phyloP scores from a whole-genome alignment of 2,888 invertebrate species.

The Sisyra nigra region DNA sequence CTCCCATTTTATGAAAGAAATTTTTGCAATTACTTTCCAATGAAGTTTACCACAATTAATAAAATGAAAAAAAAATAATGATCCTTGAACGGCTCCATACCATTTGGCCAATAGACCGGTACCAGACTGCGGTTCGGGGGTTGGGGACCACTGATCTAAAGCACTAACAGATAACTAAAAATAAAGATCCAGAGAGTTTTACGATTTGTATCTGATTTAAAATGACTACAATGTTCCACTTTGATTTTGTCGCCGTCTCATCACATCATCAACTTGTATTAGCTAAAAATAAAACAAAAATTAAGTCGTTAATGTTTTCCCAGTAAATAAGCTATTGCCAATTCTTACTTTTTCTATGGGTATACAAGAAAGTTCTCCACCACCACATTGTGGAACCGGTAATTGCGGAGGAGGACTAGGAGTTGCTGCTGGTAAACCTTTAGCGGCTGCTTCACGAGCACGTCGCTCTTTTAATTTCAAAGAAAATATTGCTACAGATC shows the following conservation, averaged over 20 bases:
- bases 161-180: too few species aligned
- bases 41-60: too few species aligned
- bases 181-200: not conserved
- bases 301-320: not conserved
- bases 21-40: too few species aligned
- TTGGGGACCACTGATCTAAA: too few species aligned
- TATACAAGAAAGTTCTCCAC: slow-evolving; percentile 69
- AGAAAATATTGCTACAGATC: slow-evolving; percentile 75
- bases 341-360: slow-evolving; percentile 57
- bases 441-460: slow-evolving; percentile 60
- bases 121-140: too few species aligned
- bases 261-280: slow-evolving; percentile 53
- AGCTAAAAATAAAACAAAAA: slow-evolving; percentile 26
- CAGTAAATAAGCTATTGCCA: not conserved
- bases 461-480: slow-evolving; percentile 62
- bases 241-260: slow-evolving; percentile 20
- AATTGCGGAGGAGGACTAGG: slow-evolving; percentile 23
- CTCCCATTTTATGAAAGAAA: too few species aligned
- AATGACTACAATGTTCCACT: slow-evolving; percentile 23
- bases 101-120: too few species aligned
- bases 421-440: slow-evolving; percentile 33
- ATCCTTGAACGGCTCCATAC: too few species aligned
- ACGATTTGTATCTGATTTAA: slow-evolving; percentile 3
- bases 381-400: slow-evolving; percentile 49
- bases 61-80: too few species aligned